Base-by-base conservation (phyloP, 2,888 invertebrate genomes). In the Himalopsyche tibetana region DNA sequence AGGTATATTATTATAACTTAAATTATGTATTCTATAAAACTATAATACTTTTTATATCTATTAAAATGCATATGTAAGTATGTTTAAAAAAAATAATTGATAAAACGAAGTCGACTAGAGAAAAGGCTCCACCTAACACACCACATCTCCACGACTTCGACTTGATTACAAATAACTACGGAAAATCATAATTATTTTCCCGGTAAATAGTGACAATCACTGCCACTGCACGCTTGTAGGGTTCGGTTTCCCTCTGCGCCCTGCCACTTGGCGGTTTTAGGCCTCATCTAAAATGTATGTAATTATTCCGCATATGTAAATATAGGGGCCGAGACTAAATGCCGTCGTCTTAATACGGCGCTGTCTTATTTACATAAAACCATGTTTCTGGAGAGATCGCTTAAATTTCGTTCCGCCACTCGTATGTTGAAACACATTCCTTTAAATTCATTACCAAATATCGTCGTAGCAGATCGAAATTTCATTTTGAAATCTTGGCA, bases 271-370 rank as follows among this genome's bases (percentile, higher is more conserved):
- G 63, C 19, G 63, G 63, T 63, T 63, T 63, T 63, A 63, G 63
- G 63, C 63, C 15, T 63, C 63, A 63, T 63, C 63, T 63, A 63
- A 63, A 63, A 63, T 63, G 63, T 63, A 63, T 63, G 63, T 63
- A 63, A 63, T 63, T 63, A 63, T 63, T 63, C 63, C 63, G 63
- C 63, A 63, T 63, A 63, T 63, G 63, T 63, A 63, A 63, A 63
- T 63, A 63, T 63, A 19, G 63, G 63, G 63, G 19, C 19, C 63
- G 19, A 63, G 19, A 63, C 63, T 63, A 63, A 63, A 63, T 63
- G 63, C 63, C 63, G 19, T 19, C 63, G 63, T 63, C 63, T 63
- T 63, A 19, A 19, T 63, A 19, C 63, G 9, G 63, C 19, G 63
- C 63, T 63, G 63, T 63, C 63, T 63, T 63, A 63, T 63, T 63